Evolutionary conservation across 2,888 invertebrate genomes (phyloP).

Genomic region (Macrophya alboannulata): DNA sequence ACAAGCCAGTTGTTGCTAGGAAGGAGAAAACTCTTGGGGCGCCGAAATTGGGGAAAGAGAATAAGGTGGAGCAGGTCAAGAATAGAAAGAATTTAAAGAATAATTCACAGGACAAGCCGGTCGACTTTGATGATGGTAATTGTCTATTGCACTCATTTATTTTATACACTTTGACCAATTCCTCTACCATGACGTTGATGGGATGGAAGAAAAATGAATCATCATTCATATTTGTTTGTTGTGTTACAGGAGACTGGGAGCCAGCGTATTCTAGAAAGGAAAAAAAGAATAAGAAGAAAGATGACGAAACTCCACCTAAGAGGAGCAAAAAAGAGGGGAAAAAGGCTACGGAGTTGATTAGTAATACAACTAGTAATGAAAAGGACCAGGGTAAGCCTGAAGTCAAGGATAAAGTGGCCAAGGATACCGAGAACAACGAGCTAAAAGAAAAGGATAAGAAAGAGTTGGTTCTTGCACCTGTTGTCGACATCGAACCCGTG

Average conservation of each 20-base stretch:
- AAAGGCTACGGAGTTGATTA: constrained; percentile 81
- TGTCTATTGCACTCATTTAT: background rate
- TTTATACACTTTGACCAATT: background rate
- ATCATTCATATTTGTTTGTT: constrained; percentile 45
- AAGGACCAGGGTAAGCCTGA: constrained; percentile 78
- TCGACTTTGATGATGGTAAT: constrained; percentile 87
- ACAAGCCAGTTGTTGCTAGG: constrained; percentile 78
- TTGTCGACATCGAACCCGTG: constrained; percentile 69
- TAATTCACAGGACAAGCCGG: constrained; percentile 85
- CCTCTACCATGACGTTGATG: background rate
- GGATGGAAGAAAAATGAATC: background rate
- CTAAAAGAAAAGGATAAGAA: constrained; percentile 79
- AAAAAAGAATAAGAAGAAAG: constrained; percentile 87
- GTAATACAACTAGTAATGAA: constrained; percentile 78
- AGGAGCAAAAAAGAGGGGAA: constrained; percentile 81
- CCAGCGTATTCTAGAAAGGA: constrained; percentile 86
- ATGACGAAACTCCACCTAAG: constrained; percentile 81
- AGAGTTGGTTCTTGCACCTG: constrained; percentile 74
- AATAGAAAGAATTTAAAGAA: constrained; percentile 85
- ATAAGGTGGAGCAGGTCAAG: constrained; percentile 82
- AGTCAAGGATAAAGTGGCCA: constrained; percentile 81
- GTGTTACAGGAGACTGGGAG: constrained; percentile 85
- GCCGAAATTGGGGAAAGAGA: constrained; percentile 76
- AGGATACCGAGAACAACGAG: constrained; percentile 81
- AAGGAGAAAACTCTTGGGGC: constrained; percentile 72